Percentiles rank a stretch among this genome's conserved stretches.
Evolutionary conservation across 2,797 vertebrate genomes (phyloP).

Genomic region (Cynopterus sphinx): DNA sequence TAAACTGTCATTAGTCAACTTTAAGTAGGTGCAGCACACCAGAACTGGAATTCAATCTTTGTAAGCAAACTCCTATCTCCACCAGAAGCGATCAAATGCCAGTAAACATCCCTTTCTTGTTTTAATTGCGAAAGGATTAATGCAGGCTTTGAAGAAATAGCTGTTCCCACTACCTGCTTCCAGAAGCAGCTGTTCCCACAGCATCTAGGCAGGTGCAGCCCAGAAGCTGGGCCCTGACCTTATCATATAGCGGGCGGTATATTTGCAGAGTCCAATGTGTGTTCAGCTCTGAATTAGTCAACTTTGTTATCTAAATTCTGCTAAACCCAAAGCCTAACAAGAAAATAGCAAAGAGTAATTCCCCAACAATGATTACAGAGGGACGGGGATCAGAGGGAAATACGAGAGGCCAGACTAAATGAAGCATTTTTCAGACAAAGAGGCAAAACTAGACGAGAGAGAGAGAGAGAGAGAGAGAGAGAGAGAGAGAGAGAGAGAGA

Average conservation of each 20-base stretch:
- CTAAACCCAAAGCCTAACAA: slow-evolving; percentile 39
- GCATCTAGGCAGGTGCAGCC: background rate
- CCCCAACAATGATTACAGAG: background rate
- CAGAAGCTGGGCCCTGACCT: background rate
- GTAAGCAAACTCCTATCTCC: slow-evolving; percentile 53
- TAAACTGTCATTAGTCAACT: slow-evolving; percentile 60
- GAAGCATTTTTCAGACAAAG: slow-evolving; percentile 49
- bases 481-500: background rate
- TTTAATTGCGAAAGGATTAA: slow-evolving; percentile 70
- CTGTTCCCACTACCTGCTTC: slow-evolving; percentile 16
- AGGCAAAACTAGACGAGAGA: background rate
- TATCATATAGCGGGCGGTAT: accelerated
- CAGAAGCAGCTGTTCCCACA: background rate
- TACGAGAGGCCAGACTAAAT: background rate
- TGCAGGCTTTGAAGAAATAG: slow-evolving; percentile 58
- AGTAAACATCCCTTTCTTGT: slow-evolving; percentile 74
- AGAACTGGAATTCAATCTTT: slow-evolving; percentile 56
- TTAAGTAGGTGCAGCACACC: slow-evolving; percentile 34
- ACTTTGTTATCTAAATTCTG: slow-evolving; percentile 49
- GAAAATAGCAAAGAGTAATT: slow-evolving; percentile 36
- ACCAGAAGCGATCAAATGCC: slow-evolving; percentile 44
- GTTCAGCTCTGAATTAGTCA: slow-evolving; percentile 5
- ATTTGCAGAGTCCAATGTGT: background rate
- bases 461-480: background rate
- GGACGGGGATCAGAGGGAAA: background rate